Conservation (phyloP, 2,888 invertebrate genomes). For the Branchellion lobata region DNA sequence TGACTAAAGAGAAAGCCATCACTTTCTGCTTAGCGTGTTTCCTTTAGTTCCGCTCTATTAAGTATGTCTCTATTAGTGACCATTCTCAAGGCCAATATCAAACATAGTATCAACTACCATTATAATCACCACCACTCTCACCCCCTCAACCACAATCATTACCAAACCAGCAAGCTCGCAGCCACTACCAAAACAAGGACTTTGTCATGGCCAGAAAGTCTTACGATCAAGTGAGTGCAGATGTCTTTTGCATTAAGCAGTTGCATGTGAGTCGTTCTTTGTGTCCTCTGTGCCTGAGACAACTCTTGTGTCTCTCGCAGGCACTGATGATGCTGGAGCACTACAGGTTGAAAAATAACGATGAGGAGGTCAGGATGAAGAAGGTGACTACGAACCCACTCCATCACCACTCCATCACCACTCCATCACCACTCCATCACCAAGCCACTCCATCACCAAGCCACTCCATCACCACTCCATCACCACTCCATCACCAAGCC, state of each 20-base stretch:
- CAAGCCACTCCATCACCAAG: neutral
- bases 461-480: no score
- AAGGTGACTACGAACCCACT: slow-evolving; percentile 55
- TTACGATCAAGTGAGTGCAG: neutral
- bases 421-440: neutral
- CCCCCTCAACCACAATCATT: no score
- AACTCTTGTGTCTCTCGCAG: slow-evolving; percentile 50
- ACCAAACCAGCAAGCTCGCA: neutral
- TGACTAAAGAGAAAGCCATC: no score
- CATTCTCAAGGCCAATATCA: no score
- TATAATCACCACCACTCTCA: no score
- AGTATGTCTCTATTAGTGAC: no score
- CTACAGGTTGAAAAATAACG: slow-evolving; percentile 69
- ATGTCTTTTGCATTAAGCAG: neutral
- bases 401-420: neutral
- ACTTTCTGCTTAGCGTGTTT: no score
- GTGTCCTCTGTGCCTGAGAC: neutral
- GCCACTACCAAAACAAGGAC: neutral
- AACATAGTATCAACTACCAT: no score
- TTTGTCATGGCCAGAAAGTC: neutral
- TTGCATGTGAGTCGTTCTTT: neutral
- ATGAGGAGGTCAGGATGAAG: slow-evolving; percentile 70
- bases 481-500: no score
- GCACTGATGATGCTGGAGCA: slow-evolving; percentile 70
- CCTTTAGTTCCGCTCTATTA: no score